Conservation (phyloP, 2,113 vertebrate genomes). For the Macaca nemestrina region DNA sequence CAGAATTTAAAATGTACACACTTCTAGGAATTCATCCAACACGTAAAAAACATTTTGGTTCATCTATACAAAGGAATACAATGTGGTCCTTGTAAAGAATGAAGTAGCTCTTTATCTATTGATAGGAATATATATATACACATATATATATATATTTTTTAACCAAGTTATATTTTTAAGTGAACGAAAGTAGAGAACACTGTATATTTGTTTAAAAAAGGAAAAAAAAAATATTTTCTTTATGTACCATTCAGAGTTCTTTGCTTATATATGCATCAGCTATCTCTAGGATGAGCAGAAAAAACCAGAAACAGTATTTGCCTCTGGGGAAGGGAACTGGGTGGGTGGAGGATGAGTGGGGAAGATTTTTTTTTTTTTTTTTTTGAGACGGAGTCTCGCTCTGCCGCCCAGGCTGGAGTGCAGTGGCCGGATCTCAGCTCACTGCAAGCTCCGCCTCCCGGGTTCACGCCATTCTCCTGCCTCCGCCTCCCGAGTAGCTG, state of each 20-base stretch:
- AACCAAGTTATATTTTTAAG: slow-evolving; percentile 6
- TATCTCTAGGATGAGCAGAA: background rate
- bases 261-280: background rate
- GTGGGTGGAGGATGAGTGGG: background rate
- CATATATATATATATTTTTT: background rate
- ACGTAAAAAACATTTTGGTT: slow-evolving; percentile 29
- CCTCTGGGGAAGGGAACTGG: background rate
- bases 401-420: no score
- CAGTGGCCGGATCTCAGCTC: no score
- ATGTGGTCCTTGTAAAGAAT: background rate
- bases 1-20: slow-evolving; percentile 2
- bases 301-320: slow-evolving; percentile 18
- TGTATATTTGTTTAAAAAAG: slow-evolving; percentile 17
- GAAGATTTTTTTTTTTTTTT: background rate
- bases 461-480: no score
- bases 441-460: no score
- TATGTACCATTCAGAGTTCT: background rate
- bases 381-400: no score
- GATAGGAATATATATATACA: background rate
- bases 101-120: background rate
- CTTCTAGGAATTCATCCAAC: slow-evolving; percentile 12
- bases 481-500: no score
- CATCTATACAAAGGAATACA: background rate
- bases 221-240: background rate
- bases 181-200: background rate